Base-by-base conservation (phyloP, 2,888 invertebrate species). In the Pristionchus japonicus region DNA sequence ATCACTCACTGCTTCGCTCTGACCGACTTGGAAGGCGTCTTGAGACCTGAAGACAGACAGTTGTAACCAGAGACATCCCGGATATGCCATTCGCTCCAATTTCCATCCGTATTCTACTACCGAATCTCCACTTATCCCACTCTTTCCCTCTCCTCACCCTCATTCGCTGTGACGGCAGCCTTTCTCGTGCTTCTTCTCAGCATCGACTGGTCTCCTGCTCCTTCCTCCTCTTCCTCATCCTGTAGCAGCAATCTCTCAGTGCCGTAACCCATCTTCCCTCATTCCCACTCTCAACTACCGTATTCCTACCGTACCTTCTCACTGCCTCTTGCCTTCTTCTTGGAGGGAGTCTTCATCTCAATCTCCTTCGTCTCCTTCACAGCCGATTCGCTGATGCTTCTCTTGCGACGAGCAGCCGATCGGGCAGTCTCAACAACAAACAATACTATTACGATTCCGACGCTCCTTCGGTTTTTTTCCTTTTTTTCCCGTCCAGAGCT, bases 181-280 rank as follows among this genome's bases (percentile, higher is more conserved):
- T 47, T 77, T 77, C 77, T 77, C 17, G 34, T n/a, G 43, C 77
- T 77, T 77, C 77, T 77, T 77, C 77, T 77, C 47, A 77, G 43
- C 27, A 77, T 77, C 47, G 77, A 77, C 43, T 47, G 77, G 27
- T 77, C 77, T 9, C 77, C 77, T 7, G 40, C 70, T 74, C 70
- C 70, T 4, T 40, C 40, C 40, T 74, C 64, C 15, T 64, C 70
- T 6, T 74, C 70, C 40, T 47, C 77, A 43, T 77, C n/a, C 43
- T 77, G n/a, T 20, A 67, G 17, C 17, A 34, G 2, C 6, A 23
- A 23, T 17, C 9, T 67, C 31, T n/a, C n/a, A 31, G 27, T 77
- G 47, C 74, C 40, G 74, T 40, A 43, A n/a, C 27, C 27, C 77
- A 27, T 31, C 34, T 3, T 34, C 31, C 34, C n/a, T n/a, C n/a